Evolutionary conservation across 2,113 vertebrate genomes (phyloP).

Genomic region (Porphyrio hochstetteri): DNA sequence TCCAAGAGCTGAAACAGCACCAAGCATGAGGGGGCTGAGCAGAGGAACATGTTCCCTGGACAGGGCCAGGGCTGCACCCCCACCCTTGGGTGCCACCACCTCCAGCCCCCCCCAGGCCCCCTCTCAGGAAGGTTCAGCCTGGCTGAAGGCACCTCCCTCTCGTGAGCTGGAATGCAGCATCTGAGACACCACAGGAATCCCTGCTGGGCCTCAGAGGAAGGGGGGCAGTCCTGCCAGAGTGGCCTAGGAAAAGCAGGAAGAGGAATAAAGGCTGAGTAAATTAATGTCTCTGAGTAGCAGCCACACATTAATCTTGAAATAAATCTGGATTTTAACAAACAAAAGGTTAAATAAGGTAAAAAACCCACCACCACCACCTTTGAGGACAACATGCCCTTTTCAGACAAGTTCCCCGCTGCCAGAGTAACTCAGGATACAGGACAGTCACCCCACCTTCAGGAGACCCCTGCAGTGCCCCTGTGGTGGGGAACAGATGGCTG

Average conservation of each 20-base stretch:
- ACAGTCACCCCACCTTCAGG: accelerated
- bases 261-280: neutral
- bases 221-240: accelerated
- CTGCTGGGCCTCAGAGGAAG: neutral
- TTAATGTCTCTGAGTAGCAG: neutral
- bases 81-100: no score
- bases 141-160: neutral
- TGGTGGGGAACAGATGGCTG: accelerated
- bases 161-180: accelerated
- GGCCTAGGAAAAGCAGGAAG: neutral
- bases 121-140: no score
- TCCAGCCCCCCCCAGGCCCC: no score
- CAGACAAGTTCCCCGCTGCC: neutral
- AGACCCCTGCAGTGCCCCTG: neutral
- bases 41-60: accelerated
- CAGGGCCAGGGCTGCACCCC: no score
- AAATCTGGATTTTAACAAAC: neutral
- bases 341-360: neutral
- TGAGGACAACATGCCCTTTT: neutral
- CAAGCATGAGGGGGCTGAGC: accelerated
- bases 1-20: neutral
- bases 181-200: accelerated
- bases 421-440: accelerated
- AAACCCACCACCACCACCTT: neutral
- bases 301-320: neutral